Conservation (phyloP, 2,113 vertebrate genomes). For the Silurus asotus region DNA sequence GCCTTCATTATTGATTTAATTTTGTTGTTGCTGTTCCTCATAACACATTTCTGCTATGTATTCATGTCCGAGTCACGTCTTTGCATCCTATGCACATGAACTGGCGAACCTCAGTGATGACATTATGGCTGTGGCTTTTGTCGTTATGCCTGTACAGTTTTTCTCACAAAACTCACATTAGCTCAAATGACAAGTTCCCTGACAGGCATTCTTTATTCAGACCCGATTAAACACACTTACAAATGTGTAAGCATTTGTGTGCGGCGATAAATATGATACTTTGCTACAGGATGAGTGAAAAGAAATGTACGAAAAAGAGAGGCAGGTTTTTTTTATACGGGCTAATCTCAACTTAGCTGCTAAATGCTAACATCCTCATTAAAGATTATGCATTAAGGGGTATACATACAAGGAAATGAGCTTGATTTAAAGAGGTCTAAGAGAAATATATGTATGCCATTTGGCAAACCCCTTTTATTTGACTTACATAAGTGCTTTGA, state of each 20-base stretch:
- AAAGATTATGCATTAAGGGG: not conserved
- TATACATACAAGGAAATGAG: not conserved
- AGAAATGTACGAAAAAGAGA: not conserved
- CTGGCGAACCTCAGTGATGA: not conserved
- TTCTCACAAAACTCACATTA: constrained; percentile 29
- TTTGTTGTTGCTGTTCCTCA: not conserved
- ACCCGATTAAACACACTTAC: not conserved
- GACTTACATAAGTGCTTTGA: too few relatives aligned
- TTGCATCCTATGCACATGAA: not conserved
- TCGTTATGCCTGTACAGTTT: not conserved
- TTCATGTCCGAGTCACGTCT: not conserved
- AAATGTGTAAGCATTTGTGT: not conserved
- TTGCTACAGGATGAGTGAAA: not conserved
- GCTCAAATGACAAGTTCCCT: constrained; percentile 4
- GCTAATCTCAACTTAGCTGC: not conserved
- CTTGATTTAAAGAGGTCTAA: too few relatives aligned
- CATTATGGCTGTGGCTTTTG: not conserved
- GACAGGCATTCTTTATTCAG: constrained; percentile 16
- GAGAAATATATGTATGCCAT: too few relatives aligned
- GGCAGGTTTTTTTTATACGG: not conserved
- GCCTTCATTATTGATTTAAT: not conserved
- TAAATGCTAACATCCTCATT: not conserved
- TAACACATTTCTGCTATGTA: not conserved
- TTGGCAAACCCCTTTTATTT: too few relatives aligned
- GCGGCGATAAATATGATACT: constrained; percentile 4